These are phyloP conservation scores for Drosophila paranaensis DNA, from an alignment of 2,888 invertebrate species.

Conservation along the genomic window DNA sequence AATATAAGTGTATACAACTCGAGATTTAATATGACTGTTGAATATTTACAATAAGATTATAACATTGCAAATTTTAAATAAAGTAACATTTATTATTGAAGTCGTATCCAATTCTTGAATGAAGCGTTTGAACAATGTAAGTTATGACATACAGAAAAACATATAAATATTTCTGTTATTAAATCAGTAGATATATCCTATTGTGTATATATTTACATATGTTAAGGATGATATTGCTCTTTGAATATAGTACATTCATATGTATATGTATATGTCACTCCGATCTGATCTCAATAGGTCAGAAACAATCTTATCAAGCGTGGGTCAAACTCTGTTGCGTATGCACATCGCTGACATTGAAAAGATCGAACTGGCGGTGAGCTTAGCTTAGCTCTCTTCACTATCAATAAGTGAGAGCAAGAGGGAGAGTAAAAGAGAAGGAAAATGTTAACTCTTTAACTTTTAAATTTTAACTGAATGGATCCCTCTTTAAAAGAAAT, in stretches of 20 bases:
- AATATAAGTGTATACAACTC: background rate
- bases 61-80: no score
- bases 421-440: no score
- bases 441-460: background rate
- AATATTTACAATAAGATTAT: no score
- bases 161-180: no score
- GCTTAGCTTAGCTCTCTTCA: background rate
- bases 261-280: background rate
- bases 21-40: no score
- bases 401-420: background rate
- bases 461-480: background rate
- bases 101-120: background rate
- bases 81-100: background rate
- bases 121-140: background rate
- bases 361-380: slow-evolving; percentile 2
- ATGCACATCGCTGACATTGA: slow-evolving; percentile 5
- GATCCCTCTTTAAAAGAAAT: background rate
- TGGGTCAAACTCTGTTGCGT: slow-evolving; percentile 3
- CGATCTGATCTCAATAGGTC: slow-evolving; percentile 30
- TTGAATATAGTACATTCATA: background rate
- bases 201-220: background rate
- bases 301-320: slow-evolving; percentile 9
- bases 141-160: background rate
- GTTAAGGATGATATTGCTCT: background rate
- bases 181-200: no score